A percentile compares a stretch with the other conserved stretches of the same genome.
Conservation (phyloP, 2,888 invertebrate genomes). For the Boloria selene region DNA sequence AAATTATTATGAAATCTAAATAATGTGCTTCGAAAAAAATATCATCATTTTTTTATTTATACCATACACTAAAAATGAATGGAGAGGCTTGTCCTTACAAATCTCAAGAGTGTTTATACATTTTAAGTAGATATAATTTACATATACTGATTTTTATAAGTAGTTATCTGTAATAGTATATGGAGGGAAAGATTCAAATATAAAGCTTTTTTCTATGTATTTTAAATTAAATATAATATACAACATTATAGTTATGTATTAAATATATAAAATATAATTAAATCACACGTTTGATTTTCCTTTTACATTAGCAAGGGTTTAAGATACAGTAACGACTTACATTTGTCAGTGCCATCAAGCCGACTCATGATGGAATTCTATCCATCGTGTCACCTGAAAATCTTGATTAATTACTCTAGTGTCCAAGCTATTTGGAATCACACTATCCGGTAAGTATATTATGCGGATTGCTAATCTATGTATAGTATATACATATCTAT, state of each 20-base stretch:
- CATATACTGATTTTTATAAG: background rate
- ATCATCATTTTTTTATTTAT: background rate
- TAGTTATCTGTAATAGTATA: background rate
- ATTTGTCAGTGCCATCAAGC: conserved; percentile 39
- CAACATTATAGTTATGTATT: too few species aligned
- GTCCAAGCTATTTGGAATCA: conserved; percentile 37
- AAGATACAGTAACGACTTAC: conserved; percentile 32
- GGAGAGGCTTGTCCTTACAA: conserved; percentile 9
- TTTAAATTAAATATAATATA: background rate
- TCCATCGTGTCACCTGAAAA: conserved; percentile 45
- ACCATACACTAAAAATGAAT: conserved; percentile 15
- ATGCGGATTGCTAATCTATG: background rate
- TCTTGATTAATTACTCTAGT: conserved; percentile 46
- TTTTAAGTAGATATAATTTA: background rate
- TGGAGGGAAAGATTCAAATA: background rate
- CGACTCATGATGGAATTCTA: conserved; percentile 42
- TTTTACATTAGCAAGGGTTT: conserved; percentile 2
- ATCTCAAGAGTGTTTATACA: background rate
- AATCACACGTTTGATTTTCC: background rate
- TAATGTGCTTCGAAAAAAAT: too few species aligned
- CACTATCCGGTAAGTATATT: conserved; percentile 12
- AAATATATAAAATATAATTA: too few species aligned
- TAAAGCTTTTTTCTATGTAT: background rate
- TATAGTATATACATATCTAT: too few species aligned
- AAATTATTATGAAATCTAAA: too few species aligned